Base-by-base conservation (phyloP, 2,888 invertebrate species). In the Leptopilina drosophilae region DNA sequence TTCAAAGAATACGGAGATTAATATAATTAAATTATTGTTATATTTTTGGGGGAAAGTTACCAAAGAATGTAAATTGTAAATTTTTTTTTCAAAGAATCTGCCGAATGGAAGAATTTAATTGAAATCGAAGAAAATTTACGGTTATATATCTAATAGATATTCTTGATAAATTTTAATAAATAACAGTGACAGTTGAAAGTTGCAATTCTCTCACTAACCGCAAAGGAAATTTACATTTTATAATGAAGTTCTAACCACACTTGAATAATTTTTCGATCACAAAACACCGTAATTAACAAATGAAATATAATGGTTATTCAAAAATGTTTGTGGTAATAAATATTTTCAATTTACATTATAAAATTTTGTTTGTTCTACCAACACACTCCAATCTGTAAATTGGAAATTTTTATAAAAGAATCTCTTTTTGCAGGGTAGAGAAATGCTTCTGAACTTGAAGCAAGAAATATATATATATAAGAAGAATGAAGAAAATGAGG, bases 191-290 rank as follows among this genome's bases (percentile, higher is more conserved):
- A 42, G 40, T 66, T n/a, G 8, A 5, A 2, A 66, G 42, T n/a
- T 42, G 42, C 42, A 42, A n/a, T 42, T n/a, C 42, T 66, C 15
- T 46, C 15, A 8, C 26, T 4, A 53, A 33, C 53, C 69, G 14
- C 69, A 53, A 26, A 26, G 20, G 20, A 53, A 53, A 69, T 69
- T 69, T 69, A 49, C 53, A 69, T 73, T 73, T 73, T 33, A 26
- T 26, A 33, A 33, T 66, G n/a, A 66, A n/a, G 9, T 26, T 69
- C 69, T 67, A 11, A 69, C 33, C 33, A 40, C 42, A 66, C 14
- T 66, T 66, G n/a, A 33, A 66, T 40, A 8, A 42, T 42, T 42
- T 66, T 66, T 66, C 14, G 42, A 40, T 66, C n/a, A 42, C 5
- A 33, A 7, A n/a, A 42, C 33, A 5, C n/a, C 14, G 6, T 12